Conservation (phyloP, 2,888 invertebrate species). For the Thymelicus sylvestris region DNA sequence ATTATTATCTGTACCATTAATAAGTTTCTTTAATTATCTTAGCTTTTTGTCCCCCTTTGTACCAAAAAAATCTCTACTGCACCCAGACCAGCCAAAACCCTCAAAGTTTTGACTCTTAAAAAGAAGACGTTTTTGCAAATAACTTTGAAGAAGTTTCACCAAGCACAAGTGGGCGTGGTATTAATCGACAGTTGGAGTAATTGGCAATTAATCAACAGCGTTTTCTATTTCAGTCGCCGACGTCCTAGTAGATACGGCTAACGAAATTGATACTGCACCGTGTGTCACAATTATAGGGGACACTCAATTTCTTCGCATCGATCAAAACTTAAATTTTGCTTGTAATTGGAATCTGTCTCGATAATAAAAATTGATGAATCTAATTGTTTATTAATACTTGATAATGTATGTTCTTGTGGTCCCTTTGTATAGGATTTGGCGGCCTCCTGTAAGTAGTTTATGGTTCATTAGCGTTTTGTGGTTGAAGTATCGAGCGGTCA, state of each 20-base stretch:
- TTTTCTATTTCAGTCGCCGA: constrained; percentile 78
- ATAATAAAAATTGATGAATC: neutral
- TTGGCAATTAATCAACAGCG: constrained; percentile 83
- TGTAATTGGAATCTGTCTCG: constrained; percentile 25
- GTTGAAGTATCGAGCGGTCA: no score
- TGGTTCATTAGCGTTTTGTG: no score
- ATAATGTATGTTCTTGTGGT: no score
- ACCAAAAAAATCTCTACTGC: no score
- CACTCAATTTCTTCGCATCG: constrained; percentile 43
- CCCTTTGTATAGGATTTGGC: no score
- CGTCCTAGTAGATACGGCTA: constrained; percentile 51
- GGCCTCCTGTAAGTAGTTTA: no score
- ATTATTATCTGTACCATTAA: no score
- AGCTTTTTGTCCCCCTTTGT: no score
- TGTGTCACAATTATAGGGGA: constrained; percentile 54
- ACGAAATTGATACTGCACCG: constrained; percentile 66
- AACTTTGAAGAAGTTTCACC: constrained; percentile 15
- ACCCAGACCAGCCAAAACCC: neutral
- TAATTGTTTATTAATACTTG: neutral
- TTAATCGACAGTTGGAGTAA: constrained; percentile 77
- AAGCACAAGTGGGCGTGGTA: constrained; percentile 74
- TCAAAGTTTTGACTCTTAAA: neutral
- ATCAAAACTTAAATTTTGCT: constrained; percentile 36
- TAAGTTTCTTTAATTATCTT: no score
- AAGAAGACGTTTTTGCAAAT: constrained; percentile 9